phyloP scores from a whole-genome alignment of 2,113 vertebrate species.

The Halichoeres trimaculatus region DNA sequence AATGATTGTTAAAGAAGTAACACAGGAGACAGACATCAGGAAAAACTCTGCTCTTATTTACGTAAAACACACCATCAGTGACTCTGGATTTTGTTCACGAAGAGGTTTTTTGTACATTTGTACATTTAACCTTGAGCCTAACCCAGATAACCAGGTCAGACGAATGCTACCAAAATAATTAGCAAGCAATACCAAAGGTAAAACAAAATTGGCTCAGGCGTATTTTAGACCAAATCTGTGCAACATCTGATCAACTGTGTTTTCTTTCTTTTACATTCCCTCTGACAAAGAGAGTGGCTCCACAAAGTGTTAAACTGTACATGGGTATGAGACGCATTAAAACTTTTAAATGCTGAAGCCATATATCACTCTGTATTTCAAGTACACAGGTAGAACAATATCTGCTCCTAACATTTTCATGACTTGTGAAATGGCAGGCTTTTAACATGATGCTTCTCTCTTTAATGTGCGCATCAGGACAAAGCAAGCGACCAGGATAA shows the following conservation, averaged over 20 bases:
- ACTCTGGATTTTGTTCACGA: neutral
- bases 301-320: conserved; percentile 74
- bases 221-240: neutral
- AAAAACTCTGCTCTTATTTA: conserved; percentile 8
- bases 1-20: conserved; percentile 48
- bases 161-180: neutral
- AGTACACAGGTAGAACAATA: conserved; percentile 60
- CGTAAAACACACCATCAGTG: conserved; percentile 14
- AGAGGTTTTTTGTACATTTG: neutral
- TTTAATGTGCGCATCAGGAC: conserved; percentile 81
- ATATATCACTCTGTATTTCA: conserved; percentile 62
- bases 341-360: conserved; percentile 70
- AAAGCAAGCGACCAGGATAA: conserved; percentile 75
- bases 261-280: conserved; percentile 27
- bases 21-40: neutral
- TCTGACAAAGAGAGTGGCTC: conserved; percentile 29
- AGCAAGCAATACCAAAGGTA: neutral
- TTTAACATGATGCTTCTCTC: conserved; percentile 75
- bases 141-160: too few species aligned
- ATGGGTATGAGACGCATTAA: conserved; percentile 74
- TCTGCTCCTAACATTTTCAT: conserved; percentile 61
- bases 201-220: neutral
- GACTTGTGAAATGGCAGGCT: conserved; percentile 77
- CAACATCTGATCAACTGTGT: conserved; percentile 8
- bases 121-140: too few species aligned